Base-by-base conservation (phyloP, 2,113 vertebrate species). In the Carettochelys insculpta region DNA sequence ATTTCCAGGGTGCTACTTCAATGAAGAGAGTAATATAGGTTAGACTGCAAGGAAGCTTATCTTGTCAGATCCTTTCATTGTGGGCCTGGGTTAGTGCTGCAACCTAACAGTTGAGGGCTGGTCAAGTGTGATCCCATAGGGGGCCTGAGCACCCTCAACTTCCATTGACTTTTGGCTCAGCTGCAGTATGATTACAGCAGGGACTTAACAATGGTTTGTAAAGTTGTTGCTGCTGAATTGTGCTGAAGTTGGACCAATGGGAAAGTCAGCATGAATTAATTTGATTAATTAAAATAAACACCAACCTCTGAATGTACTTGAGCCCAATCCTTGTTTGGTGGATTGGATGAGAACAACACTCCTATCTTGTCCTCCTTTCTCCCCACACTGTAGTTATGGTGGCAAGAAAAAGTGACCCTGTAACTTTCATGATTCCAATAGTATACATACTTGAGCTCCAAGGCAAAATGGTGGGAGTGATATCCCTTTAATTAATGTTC, bases 401-500 rank as follows among this genome's bases (percentile, higher is more conserved):
- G 31, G 8, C 2, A 3, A 12, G 29, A 45, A 61, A 12, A 29
- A 77, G 56, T 11, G 0, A 54, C 47, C n/a, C 2, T 45, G 34
- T 80, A 50, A 45, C 25, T 10, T 65, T 43, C 34, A 29, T 31
- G n/a, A 22, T 45, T 65, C 12, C 5, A 45, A 52, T 77, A 58
- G 76, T 41, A 47, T 65, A 75, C 75, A 50, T 53, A 75, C 75
- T 71, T 4, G 27, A 53, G 61, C 53, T 29, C 27, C 73, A 71
- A 68, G 83, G 73, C 81, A 80, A 61, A 56, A n/a, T 14, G 20
- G 31, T 47, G 24, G 51, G 48, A 87, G 86, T n/a, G 9, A 61
- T 54, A 73, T 85, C 82, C 77, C 83, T 84, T 89, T 90, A 83
- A 91, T 95, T 94, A 87, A 90, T 87, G 83, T 52, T 85, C 77